Evolutionary conservation across 2,797 vertebrate species (phyloP).

Genomic region (Halcyon chelicuti): DNA sequence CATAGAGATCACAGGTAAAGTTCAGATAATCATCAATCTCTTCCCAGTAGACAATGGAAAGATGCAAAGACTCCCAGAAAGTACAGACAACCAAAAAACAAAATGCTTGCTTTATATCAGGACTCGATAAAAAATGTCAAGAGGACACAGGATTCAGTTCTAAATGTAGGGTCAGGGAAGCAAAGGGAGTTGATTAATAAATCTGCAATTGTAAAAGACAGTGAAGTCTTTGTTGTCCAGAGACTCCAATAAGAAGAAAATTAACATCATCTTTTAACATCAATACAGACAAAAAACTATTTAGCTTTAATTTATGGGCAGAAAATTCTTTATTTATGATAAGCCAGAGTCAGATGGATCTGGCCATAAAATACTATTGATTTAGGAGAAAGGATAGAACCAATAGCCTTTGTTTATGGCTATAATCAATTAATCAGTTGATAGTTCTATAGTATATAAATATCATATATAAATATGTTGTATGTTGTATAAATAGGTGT

Average conservation of each 20-base stretch:
- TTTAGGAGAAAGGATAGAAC: neutral
- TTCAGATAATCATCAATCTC: conserved; percentile 33
- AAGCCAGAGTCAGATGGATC: neutral
- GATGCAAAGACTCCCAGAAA: neutral
- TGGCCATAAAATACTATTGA: neutral
- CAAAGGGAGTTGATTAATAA: neutral
- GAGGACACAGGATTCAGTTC: neutral
- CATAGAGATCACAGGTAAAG: conserved; percentile 18
- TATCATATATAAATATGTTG: neutral
- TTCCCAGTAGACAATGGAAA: neutral
- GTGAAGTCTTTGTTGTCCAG: neutral
- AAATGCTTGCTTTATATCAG: neutral
- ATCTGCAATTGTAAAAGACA: fast-evolving
- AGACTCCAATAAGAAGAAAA: neutral
- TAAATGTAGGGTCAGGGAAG: neutral
- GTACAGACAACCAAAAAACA: neutral
- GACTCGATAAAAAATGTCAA: neutral
- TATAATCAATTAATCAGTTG: neutral
- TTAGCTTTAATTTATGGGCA: neutral
- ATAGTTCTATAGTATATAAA: neutral
- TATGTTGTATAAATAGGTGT: neutral
- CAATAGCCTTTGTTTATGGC: neutral
- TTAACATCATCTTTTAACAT: neutral
- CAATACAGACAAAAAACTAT: neutral
- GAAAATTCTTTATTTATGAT: neutral